A percentile compares a stretch with the other conserved stretches of the same genome.
Conservation (phyloP, 1,140 invertebrate species). For the Pomacea maculata region DNA sequence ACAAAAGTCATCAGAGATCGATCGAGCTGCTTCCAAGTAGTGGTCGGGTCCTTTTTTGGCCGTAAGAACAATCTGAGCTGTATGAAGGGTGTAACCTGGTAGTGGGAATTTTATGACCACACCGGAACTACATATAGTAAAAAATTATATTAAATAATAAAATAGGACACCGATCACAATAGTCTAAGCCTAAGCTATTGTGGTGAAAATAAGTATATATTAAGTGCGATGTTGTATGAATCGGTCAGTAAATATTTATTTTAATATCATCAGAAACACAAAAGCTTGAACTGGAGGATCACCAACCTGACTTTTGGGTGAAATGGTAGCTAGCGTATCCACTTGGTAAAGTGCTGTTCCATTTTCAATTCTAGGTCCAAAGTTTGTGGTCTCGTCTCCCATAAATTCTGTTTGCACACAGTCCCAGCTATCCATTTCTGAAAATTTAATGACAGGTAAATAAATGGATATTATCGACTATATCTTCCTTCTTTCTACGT, state of each 20-base stretch:
- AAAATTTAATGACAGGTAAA: neutral
- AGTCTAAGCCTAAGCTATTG: too few species aligned
- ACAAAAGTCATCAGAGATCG: too few species aligned
- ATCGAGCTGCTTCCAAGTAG: too few species aligned
- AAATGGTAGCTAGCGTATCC: constrained; percentile 45
- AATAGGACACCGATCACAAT: too few species aligned
- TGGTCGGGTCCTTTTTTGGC: too few species aligned
- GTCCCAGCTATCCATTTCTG: constrained; percentile 36
- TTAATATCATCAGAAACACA: neutral
- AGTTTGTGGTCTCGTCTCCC: constrained; percentile 47
- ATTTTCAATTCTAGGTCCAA: constrained; percentile 46
- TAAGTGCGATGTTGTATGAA: too few species aligned
- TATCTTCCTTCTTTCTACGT: neutral
- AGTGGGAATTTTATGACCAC: too few species aligned
- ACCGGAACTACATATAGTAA: too few species aligned
- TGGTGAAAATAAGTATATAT: neutral
- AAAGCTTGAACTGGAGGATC: neutral
- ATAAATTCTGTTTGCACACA: constrained; percentile 42
- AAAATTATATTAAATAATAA: too few species aligned
- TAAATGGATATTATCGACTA: neutral
- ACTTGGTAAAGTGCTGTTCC: constrained; percentile 49
- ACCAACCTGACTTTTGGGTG: constrained; percentile 36
- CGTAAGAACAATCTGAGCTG: too few species aligned
- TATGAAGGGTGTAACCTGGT: too few species aligned
- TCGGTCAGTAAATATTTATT: neutral